Percentiles rank a stretch among this genome's conserved stretches.
These are phyloP conservation scores for Parotia lawesii DNA, from an alignment of 2,113 vertebrate species.

Conservation along the genomic window DNA sequence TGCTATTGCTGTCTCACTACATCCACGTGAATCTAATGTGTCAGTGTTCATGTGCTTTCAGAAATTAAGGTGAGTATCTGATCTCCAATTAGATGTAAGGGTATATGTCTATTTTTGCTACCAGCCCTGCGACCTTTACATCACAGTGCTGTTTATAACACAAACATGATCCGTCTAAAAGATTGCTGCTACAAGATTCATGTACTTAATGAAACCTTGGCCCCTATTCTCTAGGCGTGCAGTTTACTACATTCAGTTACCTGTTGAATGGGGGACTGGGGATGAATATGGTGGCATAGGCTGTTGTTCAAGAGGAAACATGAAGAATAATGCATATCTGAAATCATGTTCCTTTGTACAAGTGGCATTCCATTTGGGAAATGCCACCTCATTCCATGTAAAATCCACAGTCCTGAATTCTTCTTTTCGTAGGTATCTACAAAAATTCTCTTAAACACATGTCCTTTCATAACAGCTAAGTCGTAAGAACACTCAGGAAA, in stretches of 20 bases:
- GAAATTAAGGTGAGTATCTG: neutral
- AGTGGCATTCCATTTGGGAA: neutral
- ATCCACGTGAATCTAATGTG: neutral
- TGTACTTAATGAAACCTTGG: neutral
- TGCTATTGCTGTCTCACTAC: neutral
- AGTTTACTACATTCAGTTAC: neutral
- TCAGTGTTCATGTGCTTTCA: neutral
- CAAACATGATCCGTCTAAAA: neutral
- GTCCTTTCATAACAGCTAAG: neutral
- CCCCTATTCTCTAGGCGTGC: neutral
- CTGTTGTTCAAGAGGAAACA: neutral
- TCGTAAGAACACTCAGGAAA: neutral
- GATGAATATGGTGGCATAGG: fast-evolving
- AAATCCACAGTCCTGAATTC: neutral
- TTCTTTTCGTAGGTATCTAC: neutral
- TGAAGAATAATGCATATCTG: neutral
- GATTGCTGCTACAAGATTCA: neutral
- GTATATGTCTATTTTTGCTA: neutral
- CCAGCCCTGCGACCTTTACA: neutral
- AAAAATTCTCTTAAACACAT: neutral
- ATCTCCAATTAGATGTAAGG: neutral
- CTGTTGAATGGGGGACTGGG: neutral
- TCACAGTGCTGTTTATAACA: neutral
- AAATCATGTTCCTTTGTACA: neutral
- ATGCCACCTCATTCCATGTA: neutral